Percentiles rank a stretch among this genome's conserved stretches.
phyloP scores from a whole-genome alignment of 2,888 invertebrate species.

The Aphidoletes aphidimyza region DNA sequence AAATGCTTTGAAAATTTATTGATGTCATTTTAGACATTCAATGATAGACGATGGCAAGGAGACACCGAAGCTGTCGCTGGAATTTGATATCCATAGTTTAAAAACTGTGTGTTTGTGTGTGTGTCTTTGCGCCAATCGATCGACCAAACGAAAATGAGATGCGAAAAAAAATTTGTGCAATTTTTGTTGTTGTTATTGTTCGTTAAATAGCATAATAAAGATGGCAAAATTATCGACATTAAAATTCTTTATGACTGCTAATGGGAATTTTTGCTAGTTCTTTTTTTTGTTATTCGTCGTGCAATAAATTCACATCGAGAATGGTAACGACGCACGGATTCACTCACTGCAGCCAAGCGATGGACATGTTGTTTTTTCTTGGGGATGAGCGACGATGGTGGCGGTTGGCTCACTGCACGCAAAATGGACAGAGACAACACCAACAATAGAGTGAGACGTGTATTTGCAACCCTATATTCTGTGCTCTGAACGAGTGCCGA shows the following conservation, averaged over 20 bases:
- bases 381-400: background rate
- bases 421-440: slow-evolving; percentile 1
- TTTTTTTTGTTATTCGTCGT: background rate
- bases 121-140: no score
- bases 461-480: slow-evolving; percentile 40
- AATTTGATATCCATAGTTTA: slow-evolving; percentile 6
- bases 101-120: no score
- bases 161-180: slow-evolving; percentile 38
- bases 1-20: background rate
- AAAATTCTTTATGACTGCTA: slow-evolving; percentile 49
- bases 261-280: slow-evolving; percentile 36
- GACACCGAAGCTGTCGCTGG: background rate
- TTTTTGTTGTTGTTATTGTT: no score
- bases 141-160: slow-evolving; percentile 34
- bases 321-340: slow-evolving; percentile 20
- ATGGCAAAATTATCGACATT: slow-evolving; percentile 49
- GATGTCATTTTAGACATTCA: slow-evolving; percentile 40
- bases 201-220: slow-evolving; percentile 37
- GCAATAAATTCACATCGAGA: slow-evolving; percentile 32
- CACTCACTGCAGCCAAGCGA: background rate
- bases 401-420: background rate
- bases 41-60: slow-evolving; percentile 1
- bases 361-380: no score
- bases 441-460: slow-evolving; percentile 33
- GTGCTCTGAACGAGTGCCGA: background rate